Evolutionary conservation across 2,888 invertebrate genomes (phyloP).

Genomic region (Cinara cedri): DNA sequence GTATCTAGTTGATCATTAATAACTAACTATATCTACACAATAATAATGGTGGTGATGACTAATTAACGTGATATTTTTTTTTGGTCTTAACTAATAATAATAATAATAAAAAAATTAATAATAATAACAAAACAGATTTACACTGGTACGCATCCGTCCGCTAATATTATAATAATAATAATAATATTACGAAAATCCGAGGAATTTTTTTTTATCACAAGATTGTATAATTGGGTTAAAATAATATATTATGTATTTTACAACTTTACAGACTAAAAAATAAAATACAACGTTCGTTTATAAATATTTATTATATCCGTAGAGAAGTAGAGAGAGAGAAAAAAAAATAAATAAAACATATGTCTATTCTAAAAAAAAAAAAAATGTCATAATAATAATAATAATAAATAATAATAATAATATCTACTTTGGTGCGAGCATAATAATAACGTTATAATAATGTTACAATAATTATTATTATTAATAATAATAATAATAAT

Average conservation of each 20-base stretch:
- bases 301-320: slow-evolving; percentile 3
- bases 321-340: not conserved
- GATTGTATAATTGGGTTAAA: slow-evolving; percentile 45
- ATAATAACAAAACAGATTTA: slow-evolving; percentile 42
- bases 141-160: not conserved
- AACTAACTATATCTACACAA: no score
- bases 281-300: slow-evolving; percentile 36
- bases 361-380: slow-evolving; percentile 7
- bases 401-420: slow-evolving; percentile 6
- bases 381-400: not conserved
- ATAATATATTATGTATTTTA: slow-evolving; percentile 1
- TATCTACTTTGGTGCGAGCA: slow-evolving; percentile 42
- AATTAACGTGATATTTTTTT: slow-evolving; percentile 47
- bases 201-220: slow-evolving; percentile 52
- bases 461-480: no score
- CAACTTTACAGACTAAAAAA: slow-evolving; percentile 18
- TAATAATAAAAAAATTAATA: slow-evolving; percentile 21
- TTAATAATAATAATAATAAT: no score
- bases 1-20: no score
- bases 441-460: slow-evolving; percentile 8
- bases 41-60: slow-evolving; percentile 46
- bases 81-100: slow-evolving; percentile 47
- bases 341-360: slow-evolving; percentile 1
- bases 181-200: no score
- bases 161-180: slow-evolving; percentile 34